Evolutionary conservation across 2,888 invertebrate genomes (phyloP), one percentile per base, ranked within the genome.

Genomic region (Thereva unica): DNA sequence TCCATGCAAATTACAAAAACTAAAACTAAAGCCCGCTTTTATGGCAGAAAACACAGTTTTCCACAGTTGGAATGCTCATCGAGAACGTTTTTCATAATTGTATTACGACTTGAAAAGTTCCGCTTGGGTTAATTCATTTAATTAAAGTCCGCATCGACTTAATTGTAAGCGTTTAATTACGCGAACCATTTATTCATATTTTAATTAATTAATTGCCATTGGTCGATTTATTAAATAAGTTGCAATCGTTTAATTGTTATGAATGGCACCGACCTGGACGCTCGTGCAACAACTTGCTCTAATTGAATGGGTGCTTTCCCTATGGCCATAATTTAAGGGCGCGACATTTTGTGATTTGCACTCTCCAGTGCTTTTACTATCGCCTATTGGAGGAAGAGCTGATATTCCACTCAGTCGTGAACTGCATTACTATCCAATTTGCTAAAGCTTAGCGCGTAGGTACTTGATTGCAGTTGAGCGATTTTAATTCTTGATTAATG

Each of bases 101-200:
- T 49, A 49, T 59, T 59, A 59, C 40, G 59, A 59, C 38, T 37
- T 79, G 79, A 80, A 77, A 80, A 79, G 79, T 74, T 77, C 67
- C 54, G 74, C 74, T 75, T 74, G 72, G 75, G 64, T 66, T 68
- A 68, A 68, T 68, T 66, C 64, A 66, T 68, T 68, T 66, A 68
- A 68, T 68, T 68, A 66, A 66, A 66, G 64, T 68, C 53, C 66
- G 64, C 49, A 57, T 47, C 52, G 53, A 68, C 68, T 68, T 68
- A 68, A 68, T 64, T 68, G 68, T 66, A 52, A 56, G 63, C 68
- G 63, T 63, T 68, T 68, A 68, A 68, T 68, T 68, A 68, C 64
- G 66, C 64, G 50, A 37, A 56, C 68, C 68, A 68, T 68, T 68
- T 66, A 68, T 69, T 69, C 61, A 64, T 67, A 67, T 64, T 69